Percentiles rank a stretch among this genome's conserved stretches.
phyloP scores from a whole-genome alignment of 2,113 vertebrate species.

The Paradisaea rubra region DNA sequence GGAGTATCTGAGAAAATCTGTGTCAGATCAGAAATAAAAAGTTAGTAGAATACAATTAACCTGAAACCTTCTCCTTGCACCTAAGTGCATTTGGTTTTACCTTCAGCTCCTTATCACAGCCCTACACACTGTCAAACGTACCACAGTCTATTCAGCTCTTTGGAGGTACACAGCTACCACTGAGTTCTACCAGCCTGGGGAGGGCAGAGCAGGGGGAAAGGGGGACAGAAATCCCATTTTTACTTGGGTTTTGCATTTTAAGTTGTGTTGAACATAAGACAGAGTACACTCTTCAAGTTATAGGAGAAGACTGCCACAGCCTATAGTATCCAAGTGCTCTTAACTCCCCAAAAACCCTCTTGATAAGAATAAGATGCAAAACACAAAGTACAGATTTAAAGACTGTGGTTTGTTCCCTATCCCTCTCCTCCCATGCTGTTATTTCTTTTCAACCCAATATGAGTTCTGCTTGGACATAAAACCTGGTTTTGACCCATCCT shows the following conservation, averaged over 20 bases:
- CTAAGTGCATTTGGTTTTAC: neutral
- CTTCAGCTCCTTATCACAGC: neutral
- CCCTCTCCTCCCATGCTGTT: neutral
- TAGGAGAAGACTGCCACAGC: neutral
- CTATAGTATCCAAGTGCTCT: neutral
- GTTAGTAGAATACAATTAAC: neutral
- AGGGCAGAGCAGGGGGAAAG: neutral
- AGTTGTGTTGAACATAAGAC: neutral
- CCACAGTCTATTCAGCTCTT: neutral
- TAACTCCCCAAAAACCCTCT: fast-evolving
- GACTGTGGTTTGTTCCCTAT: neutral
- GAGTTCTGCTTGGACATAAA: neutral
- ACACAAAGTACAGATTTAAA: neutral
- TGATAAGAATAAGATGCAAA: neutral
- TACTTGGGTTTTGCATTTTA: neutral
- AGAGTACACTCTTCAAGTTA: neutral
- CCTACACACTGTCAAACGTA: neutral
- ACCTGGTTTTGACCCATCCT: neutral
- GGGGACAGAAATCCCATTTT: neutral
- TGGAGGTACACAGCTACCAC: neutral
- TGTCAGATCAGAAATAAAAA: neutral
- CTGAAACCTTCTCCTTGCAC: neutral
- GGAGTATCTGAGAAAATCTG: neutral
- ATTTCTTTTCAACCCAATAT: neutral
- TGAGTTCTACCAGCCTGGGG: neutral